phyloP scores from a whole-genome alignment of 2,113 vertebrate species.

The Thymallus thymallus region DNA sequence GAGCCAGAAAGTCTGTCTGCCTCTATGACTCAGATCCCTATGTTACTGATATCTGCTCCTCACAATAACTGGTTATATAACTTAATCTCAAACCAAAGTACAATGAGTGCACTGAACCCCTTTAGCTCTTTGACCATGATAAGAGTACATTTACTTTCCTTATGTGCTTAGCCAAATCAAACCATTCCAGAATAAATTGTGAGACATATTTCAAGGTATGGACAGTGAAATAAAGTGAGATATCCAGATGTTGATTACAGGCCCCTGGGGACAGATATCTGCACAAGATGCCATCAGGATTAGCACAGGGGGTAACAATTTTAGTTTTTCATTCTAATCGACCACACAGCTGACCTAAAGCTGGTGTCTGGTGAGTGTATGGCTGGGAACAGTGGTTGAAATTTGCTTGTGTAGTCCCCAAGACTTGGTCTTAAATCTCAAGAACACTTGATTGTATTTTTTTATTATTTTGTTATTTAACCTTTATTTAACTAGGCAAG shows the following conservation, averaged over 20 bases:
- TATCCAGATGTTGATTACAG: conserved; percentile 45
- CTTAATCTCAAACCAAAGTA: background rate
- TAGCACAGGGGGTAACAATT: background rate
- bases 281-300: conserved; percentile 18
- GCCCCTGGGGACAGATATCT: conserved; percentile 11
- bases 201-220: background rate
- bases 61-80: background rate
- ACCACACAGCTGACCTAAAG: background rate
- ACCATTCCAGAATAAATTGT: background rate
- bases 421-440: background rate
- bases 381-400: conserved; percentile 2
- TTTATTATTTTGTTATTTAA: no score
- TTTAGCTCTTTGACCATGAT: background rate
- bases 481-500: no score
- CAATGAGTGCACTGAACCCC: conserved; percentile 7
- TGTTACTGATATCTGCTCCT: conserved; percentile 10
- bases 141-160: background rate
- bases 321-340: conserved; percentile 6
- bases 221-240: background rate
- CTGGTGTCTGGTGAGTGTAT: background rate
- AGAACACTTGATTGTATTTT: no score
- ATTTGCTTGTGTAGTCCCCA: background rate
- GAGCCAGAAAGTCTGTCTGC: conserved; percentile 27
- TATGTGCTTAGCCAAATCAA: background rate
- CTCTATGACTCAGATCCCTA: background rate